A percentile compares a stretch with the other conserved stretches of the same genome.
Evolutionary conservation across 2,888 invertebrate genomes (phyloP).

Genomic region (Tholera decimalis): DNA sequence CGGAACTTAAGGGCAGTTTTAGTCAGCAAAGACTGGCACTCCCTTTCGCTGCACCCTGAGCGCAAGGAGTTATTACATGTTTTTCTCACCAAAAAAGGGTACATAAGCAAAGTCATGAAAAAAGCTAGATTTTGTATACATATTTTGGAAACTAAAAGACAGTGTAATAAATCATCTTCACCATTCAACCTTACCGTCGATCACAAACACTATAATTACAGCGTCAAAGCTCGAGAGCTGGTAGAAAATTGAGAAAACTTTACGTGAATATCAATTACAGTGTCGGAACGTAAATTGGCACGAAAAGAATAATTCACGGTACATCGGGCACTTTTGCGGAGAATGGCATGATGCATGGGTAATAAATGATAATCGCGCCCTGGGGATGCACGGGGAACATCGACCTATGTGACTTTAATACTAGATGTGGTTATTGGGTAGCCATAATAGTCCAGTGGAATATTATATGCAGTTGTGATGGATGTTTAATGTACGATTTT

Average conservation of each 20-base stretch:
- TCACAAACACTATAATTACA: slow-evolving; percentile 25
- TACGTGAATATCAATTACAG: slow-evolving; percentile 69
- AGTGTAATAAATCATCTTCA: slow-evolving; percentile 6
- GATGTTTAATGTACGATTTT: slow-evolving; percentile 8
- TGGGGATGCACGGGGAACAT: slow-evolving; percentile 68
- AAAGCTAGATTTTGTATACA: not conserved
- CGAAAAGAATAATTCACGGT: slow-evolving; percentile 69
- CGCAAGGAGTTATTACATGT: no score
- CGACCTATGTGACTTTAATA: slow-evolving; percentile 5
- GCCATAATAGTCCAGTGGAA: slow-evolving; percentile 2
- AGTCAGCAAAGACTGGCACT: no score
- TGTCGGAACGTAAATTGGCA: slow-evolving; percentile 66
- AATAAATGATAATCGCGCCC: slow-evolving; percentile 84
- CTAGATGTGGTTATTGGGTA: slow-evolving; percentile 55
- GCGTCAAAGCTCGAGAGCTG: slow-evolving; percentile 34
- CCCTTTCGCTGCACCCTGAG: no score
- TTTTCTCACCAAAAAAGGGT: no score
- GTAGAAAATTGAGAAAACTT: slow-evolving; percentile 49
- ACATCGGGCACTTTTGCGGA: slow-evolving; percentile 61
- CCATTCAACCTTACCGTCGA: not conserved
- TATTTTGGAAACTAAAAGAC: not conserved
- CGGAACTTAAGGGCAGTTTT: no score
- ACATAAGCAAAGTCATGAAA: not conserved
- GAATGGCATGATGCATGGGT: slow-evolving; percentile 79
- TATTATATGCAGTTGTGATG: slow-evolving; percentile 18